Evolutionary conservation across 2,113 vertebrate species (phyloP), one percentile per base, ranked within the genome.

Genomic region (Rissa tridactyla): DNA sequence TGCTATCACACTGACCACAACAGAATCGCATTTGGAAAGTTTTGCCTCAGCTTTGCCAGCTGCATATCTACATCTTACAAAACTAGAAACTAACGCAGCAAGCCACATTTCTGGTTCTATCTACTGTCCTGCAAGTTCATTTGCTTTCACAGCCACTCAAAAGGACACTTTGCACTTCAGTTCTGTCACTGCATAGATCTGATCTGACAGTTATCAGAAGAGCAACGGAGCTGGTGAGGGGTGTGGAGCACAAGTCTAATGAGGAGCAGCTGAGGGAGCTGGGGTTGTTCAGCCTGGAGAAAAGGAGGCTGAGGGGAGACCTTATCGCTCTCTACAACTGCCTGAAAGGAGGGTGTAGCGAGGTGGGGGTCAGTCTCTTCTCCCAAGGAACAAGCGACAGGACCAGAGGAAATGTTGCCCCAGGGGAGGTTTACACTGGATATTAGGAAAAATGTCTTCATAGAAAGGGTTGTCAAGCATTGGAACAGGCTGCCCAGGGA

Each of bases 291-390:
- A 54, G 5, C 0, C 55, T 32, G 55, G 23, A 30, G 23, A 38
- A 71, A 0, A 83, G 7, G 7, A 58, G 4, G 9, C 6, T 49
- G 15, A 44, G 2, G 4, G 3, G 15, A 6, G 4, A 44, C 23
- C 15, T 61, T 3, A 7, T 34, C 1, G 0, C 23, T 26, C 22
- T 47, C 54, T 38, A 2, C 13, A 65, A 1, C 11, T 20, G 0
- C 12, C 36, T 27, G 49, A 40, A 10, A 57, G n/a, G 69, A 70
- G 10, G 2, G 0, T 9, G 30, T 6, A 61, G 9, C 0, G 1
- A 29, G 20, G 9, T 13, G 22, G 7, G 22, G 0, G 1, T 27
- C 0, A 0, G 4, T 3, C 25, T 82, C 23, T 58, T 54, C 52
- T 75, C 10, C 16, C 15, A n/a, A 3, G n/a, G 18, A 42, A 18